phyloP scores from a whole-genome alignment of 2,797 vertebrate species.

The Sitta carolinensis region DNA sequence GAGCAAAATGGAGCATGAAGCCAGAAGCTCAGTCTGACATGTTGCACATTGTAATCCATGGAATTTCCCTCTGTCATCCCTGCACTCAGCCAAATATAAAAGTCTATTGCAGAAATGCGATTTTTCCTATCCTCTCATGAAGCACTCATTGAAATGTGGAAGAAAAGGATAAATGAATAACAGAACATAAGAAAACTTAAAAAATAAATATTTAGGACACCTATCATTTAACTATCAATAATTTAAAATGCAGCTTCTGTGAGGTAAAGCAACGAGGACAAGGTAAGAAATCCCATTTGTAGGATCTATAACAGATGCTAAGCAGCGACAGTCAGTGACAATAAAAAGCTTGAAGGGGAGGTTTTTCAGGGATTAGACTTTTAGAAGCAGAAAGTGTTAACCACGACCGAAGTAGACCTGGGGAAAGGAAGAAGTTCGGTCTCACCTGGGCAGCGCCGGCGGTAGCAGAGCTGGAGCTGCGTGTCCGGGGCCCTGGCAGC shows the following conservation, averaged over 20 bases:
- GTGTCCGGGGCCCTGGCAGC: constrained; percentile 85
- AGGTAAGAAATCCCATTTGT: neutral
- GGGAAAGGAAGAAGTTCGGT: neutral
- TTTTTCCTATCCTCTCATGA: neutral
- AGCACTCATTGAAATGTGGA: neutral
- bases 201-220: neutral
- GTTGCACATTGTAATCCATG: neutral
- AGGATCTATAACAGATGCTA: neutral
- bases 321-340: neutral
- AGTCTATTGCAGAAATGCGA: neutral
- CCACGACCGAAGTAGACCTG: fast-evolving
- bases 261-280: neutral
- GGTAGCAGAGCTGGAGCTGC: constrained; percentile 89
- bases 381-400: fast-evolving
- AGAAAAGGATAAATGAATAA: neutral
- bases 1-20: neutral
- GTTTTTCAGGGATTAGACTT: neutral
- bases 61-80: neutral
- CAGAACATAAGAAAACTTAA: neutral
- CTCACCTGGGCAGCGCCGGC: constrained; percentile 87
- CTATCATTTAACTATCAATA: neutral
- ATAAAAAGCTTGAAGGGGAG: neutral
- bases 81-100: neutral
- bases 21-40: neutral
- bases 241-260: neutral